phyloP scores from a whole-genome alignment of 2,797 vertebrate genomes.

The Clarias platycephalus region DNA sequence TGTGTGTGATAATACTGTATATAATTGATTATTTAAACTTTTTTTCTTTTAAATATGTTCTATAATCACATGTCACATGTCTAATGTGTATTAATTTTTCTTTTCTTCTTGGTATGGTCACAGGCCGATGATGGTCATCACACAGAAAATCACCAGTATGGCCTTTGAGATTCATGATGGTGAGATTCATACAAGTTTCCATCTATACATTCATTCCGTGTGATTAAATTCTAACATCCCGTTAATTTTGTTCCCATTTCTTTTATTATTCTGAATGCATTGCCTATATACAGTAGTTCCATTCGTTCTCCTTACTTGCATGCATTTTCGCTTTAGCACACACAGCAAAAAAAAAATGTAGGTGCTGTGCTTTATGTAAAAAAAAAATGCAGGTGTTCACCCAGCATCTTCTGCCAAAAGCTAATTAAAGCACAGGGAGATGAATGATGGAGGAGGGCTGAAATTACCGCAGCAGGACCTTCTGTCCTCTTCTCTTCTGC shows the following conservation, averaged over 20 bases:
- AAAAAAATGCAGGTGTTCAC: slow-evolving; percentile 36
- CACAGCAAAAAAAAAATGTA: neutral
- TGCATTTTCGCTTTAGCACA: slow-evolving; percentile 21
- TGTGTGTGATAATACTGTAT: neutral
- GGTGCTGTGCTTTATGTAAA: slow-evolving; percentile 6
- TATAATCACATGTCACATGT: neutral
- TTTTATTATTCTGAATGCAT: neutral
- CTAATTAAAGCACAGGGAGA: slow-evolving; percentile 57
- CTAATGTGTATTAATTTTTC: neutral
- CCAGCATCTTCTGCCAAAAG: slow-evolving; percentile 41
- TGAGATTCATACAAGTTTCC: slow-evolving; percentile 66
- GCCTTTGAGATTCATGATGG: slow-evolving; percentile 92
- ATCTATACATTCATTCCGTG: neutral
- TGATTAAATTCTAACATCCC: neutral
- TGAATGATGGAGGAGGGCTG: slow-evolving; percentile 42
- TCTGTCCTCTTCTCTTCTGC: slow-evolving; percentile 31
- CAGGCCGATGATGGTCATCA: slow-evolving; percentile 97
- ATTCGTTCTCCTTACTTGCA: neutral
- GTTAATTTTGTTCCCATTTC: neutral
- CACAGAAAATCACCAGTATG: slow-evolving; percentile 94
- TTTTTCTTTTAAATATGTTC: neutral
- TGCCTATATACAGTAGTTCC: neutral
- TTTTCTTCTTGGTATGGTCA: slow-evolving; percentile 17
- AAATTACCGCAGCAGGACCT: slow-evolving; percentile 46
- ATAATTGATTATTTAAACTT: neutral